Percentiles rank a stretch among this genome's conserved stretches.
These are phyloP conservation scores for Hydrolagus colliei DNA, from an alignment of 2,797 vertebrate species.

Conservation along the genomic window DNA sequence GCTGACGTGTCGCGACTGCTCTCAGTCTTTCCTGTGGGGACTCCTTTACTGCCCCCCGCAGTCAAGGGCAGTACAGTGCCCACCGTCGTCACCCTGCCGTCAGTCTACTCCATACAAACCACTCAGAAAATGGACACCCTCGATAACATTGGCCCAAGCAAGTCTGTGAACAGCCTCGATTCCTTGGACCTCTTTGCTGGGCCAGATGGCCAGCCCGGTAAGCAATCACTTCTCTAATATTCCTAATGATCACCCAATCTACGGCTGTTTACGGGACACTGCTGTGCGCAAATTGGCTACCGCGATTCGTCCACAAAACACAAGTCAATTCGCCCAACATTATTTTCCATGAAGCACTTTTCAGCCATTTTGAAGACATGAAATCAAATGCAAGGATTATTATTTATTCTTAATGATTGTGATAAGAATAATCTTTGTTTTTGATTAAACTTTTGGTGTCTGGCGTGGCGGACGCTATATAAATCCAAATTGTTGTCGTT, in stretches of 20 bases:
- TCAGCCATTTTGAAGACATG: no score
- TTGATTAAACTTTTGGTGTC: slow-evolving; percentile 53
- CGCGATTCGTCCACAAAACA: no score
- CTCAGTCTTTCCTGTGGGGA: slow-evolving; percentile 61
- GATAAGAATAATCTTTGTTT: slow-evolving; percentile 64
- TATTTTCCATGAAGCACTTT: no score
- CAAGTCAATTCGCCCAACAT: no score
- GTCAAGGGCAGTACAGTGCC: slow-evolving; percentile 67
- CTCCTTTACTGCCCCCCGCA: slow-evolving; percentile 57
- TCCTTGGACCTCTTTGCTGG: slow-evolving; percentile 70
- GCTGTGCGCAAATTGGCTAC: no score
- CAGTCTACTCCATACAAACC: not conserved
- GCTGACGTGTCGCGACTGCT: slow-evolving; percentile 80
- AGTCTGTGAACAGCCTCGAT: slow-evolving; percentile 60
- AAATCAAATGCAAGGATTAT: no score
- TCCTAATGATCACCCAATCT: no score
- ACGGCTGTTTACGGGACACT: no score
- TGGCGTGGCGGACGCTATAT: not conserved
- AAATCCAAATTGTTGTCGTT: no score
- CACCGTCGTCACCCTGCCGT: slow-evolving; percentile 67
- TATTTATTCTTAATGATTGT: not conserved
- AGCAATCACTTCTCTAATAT: not conserved
- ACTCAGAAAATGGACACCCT: slow-evolving; percentile 72
- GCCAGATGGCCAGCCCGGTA: not conserved
- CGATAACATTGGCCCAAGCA: slow-evolving; percentile 60